Conservation (phyloP, 2,888 invertebrate genomes). For the Sphaerophoria taeniata region DNA sequence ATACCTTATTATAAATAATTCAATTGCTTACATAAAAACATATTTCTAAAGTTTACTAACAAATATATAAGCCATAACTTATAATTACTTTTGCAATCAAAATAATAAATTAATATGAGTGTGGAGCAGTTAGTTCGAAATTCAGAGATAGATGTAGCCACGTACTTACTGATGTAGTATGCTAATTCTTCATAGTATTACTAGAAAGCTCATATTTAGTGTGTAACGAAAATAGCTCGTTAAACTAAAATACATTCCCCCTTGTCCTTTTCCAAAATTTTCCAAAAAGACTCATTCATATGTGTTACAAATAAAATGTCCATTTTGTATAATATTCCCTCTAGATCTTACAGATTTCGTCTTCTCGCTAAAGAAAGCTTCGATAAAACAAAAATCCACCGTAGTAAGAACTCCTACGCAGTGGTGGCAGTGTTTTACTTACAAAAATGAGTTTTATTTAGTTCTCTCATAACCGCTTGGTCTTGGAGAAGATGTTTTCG, state of each 20-base stretch:
- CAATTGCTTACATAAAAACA: too few relatives aligned
- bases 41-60: too few relatives aligned
- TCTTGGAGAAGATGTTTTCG: slow-evolving; percentile 77
- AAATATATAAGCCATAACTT: too few relatives aligned
- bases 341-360: slow-evolving; percentile 26
- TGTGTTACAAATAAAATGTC: slow-evolving; percentile 16
- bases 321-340: slow-evolving; percentile 53
- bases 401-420: slow-evolving; percentile 79
- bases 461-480: slow-evolving; percentile 79
- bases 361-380: slow-evolving; percentile 54
- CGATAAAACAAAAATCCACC: slow-evolving; percentile 75
- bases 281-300: slow-evolving; percentile 28
- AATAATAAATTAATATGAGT: too few relatives aligned
- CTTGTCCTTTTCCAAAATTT: slow-evolving; percentile 25
- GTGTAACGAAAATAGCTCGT: slow-evolving; percentile 57
- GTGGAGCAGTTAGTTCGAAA: neutral
- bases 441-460: slow-evolving; percentile 77
- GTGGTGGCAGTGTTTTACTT: slow-evolving; percentile 83
- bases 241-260: slow-evolving; percentile 34
- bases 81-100: too few relatives aligned
- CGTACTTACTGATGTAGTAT: slow-evolving; percentile 20
- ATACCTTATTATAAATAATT: too few relatives aligned
- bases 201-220: slow-evolving; percentile 71
- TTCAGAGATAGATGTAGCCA: neutral
- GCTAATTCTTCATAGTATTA: slow-evolving; percentile 31